phyloP scores from a whole-genome alignment of 2,888 invertebrate genomes.

The Beris chalybata region DNA sequence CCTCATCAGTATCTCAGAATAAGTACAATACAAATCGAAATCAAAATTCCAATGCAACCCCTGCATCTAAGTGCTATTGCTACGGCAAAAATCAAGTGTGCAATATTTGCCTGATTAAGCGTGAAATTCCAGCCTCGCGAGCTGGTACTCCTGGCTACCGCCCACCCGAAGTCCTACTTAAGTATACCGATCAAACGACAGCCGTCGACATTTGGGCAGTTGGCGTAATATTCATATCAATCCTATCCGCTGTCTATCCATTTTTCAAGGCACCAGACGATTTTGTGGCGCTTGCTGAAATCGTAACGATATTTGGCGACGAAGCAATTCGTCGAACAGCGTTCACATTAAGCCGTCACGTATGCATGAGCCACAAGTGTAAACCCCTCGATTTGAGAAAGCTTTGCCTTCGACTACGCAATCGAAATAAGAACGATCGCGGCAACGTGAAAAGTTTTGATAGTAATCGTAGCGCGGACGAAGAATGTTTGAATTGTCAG shows the following conservation, averaged over 20 bases:
- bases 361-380: constrained; percentile 59
- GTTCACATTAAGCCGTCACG: constrained; percentile 62
- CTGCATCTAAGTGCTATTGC: constrained; percentile 63
- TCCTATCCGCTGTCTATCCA: constrained; percentile 78
- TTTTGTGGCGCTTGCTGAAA: constrained; percentile 77
- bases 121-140: constrained; percentile 71
- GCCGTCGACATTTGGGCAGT: constrained; percentile 89
- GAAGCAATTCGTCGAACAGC: constrained; percentile 70
- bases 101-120: constrained; percentile 65
- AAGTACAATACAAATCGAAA: constrained; percentile 48
- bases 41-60: constrained; percentile 32
- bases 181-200: constrained; percentile 76
- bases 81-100: constrained; percentile 70
- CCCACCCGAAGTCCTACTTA: constrained; percentile 82
- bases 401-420: constrained; percentile 56
- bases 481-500: constrained; percentile 54
- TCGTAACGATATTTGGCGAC: constrained; percentile 77
- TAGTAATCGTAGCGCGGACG: constrained; percentile 39
- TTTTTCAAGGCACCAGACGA: constrained; percentile 84
- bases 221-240: constrained; percentile 79
- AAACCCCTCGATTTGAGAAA: constrained; percentile 58
- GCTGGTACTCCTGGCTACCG: constrained; percentile 90
- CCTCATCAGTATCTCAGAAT: constrained; percentile 16
- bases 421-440: constrained; percentile 47
- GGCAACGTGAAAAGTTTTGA: constrained; percentile 1